phyloP scores from a whole-genome alignment of 2,888 invertebrate genomes.

The Apantesis nais region DNA sequence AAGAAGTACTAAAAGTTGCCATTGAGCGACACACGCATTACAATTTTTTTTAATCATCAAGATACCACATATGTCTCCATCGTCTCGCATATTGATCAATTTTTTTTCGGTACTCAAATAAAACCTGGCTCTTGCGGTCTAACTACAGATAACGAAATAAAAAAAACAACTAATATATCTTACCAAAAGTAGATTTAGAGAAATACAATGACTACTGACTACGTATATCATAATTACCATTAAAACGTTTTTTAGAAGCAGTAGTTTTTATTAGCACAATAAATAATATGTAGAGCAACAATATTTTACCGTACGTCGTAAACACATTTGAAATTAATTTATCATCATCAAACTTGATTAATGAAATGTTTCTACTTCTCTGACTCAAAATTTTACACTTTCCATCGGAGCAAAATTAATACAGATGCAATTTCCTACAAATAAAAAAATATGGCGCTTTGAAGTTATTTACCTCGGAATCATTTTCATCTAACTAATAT shows the following conservation, averaged over 20 bases:
- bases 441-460: conserved; percentile 14
- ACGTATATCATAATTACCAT: conserved; percentile 25
- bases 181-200: neutral
- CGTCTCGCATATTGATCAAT: too few relatives aligned
- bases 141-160: neutral
- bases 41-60: too few relatives aligned
- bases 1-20: too few relatives aligned
- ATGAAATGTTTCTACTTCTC: conserved; percentile 22
- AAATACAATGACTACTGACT: neutral
- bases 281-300: conserved; percentile 32
- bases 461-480: conserved; percentile 28
- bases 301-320: conserved; percentile 32
- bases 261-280: conserved; percentile 30
- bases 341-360: conserved; percentile 31
- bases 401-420: conserved; percentile 39
- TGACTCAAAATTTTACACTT: conserved; percentile 25
- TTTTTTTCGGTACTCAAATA: too few relatives aligned
- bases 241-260: conserved; percentile 29
- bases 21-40: too few relatives aligned
- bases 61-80: too few relatives aligned
- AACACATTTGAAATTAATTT: conserved; percentile 29
- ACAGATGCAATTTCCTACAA: conserved; percentile 38
- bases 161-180: neutral
- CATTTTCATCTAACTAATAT: conserved; percentile 21
- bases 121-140: too few relatives aligned